Evolutionary conservation across 2,888 invertebrate species (phyloP).

Genomic region (Furcula furcula): DNA sequence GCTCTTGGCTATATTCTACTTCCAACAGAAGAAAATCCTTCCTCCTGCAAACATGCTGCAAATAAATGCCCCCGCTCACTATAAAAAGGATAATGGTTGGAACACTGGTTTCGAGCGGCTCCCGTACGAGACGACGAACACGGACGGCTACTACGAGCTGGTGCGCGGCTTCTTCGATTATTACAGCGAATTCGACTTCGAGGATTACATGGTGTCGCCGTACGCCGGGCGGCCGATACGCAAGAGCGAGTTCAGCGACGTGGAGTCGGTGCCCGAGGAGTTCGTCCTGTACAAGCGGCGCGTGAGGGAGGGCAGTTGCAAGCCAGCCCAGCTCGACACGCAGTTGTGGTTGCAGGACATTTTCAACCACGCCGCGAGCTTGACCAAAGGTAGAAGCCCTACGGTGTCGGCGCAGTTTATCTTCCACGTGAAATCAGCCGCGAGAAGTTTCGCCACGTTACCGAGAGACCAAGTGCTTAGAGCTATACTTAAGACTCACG

Average conservation of each 20-base stretch:
- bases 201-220: slow-evolving; percentile 22
- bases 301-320: background rate
- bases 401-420: background rate
- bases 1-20: slow-evolving; percentile 9
- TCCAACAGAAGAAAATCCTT: slow-evolving; percentile 7
- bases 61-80: too few relatives aligned
- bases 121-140: background rate
- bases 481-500: background rate
- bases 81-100: slow-evolving; percentile 3
- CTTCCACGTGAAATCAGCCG: background rate
- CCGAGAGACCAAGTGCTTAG: slow-evolving; percentile 3
- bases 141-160: slow-evolving; percentile 11
- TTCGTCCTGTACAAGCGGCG: slow-evolving; percentile 8
- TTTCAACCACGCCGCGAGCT: slow-evolving; percentile 2
- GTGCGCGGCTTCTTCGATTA: slow-evolving; percentile 26
- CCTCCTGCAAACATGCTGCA: too few relatives aligned
- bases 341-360: slow-evolving; percentile 9
- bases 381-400: background rate
- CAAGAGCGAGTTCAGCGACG: slow-evolving; percentile 3
- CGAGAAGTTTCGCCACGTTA: background rate
- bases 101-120: slow-evolving; percentile 4
- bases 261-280: slow-evolving; percentile 11
- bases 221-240: slow-evolving; percentile 25
- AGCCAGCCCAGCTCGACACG: slow-evolving; percentile 1
- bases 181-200: slow-evolving; percentile 23